phyloP scores from a whole-genome alignment of 2,797 vertebrate species.

The Salarias fasciatus region DNA sequence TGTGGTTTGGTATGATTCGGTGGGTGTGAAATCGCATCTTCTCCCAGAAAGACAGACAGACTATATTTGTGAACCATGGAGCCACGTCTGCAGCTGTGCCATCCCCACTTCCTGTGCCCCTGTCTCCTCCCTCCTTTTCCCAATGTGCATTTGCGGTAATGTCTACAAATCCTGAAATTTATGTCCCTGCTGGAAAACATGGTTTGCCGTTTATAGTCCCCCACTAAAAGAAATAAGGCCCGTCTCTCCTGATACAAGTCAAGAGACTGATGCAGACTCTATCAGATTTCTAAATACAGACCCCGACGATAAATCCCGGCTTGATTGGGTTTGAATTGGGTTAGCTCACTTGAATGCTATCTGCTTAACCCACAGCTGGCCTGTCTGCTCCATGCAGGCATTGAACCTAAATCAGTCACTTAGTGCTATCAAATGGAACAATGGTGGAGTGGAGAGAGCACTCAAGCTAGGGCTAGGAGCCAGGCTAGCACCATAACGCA shows the following conservation, averaged over 20 bases:
- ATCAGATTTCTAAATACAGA: slow-evolving; percentile 89
- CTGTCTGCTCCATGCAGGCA: slow-evolving; percentile 86
- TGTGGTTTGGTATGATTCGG: slow-evolving; percentile 41
- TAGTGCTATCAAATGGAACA: slow-evolving; percentile 85
- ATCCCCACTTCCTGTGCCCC: slow-evolving; percentile 80
- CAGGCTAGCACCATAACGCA: slow-evolving; percentile 73
- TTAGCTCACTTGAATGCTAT: slow-evolving; percentile 90
- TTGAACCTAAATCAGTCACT: slow-evolving; percentile 88
- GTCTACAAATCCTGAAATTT: slow-evolving; percentile 84
- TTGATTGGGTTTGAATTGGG: slow-evolving; percentile 87
- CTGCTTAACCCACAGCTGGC: slow-evolving; percentile 89
- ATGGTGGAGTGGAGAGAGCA: slow-evolving; percentile 80
- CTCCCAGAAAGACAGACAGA: slow-evolving; percentile 64
- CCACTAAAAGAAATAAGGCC: slow-evolving; percentile 79
- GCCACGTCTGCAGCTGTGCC: slow-evolving; percentile 67
- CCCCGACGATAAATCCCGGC: slow-evolving; percentile 85
- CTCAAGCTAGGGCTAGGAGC: slow-evolving; percentile 75
- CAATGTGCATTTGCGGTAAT: slow-evolving; percentile 84
- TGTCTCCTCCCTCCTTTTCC: slow-evolving; percentile 61
- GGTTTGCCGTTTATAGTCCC: slow-evolving; percentile 84
- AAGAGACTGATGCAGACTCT: slow-evolving; percentile 86
- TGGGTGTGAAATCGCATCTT: slow-evolving; percentile 68
- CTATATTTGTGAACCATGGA: slow-evolving; percentile 73
- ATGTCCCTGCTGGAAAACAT: slow-evolving; percentile 85
- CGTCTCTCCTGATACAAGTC: slow-evolving; percentile 84